A percentile compares a stretch with the other conserved stretches of the same genome.
Evolutionary conservation across 2,888 invertebrate species (phyloP).

Genomic region (Epistrophella euchroma): DNA sequence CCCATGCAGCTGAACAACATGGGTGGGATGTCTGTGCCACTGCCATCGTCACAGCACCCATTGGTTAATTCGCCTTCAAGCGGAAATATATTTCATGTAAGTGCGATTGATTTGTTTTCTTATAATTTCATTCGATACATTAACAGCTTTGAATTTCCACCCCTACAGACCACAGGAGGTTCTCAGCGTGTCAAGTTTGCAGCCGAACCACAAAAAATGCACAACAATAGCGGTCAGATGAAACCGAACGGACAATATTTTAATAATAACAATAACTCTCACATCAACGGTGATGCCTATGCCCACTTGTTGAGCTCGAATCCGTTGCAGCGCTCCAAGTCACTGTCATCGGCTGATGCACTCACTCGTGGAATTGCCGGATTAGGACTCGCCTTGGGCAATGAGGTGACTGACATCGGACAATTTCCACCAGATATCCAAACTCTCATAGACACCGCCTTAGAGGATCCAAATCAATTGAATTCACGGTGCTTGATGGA

Average conservation of each 20-base stretch:
- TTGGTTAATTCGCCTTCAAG: slow-evolving; percentile 87
- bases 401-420: slow-evolving; percentile 90
- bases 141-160: not conserved
- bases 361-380: slow-evolving; percentile 88
- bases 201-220: slow-evolving; percentile 82
- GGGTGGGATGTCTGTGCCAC: slow-evolving; percentile 77
- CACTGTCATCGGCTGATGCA: slow-evolving; percentile 91
- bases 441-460: slow-evolving; percentile 89
- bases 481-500: slow-evolving; percentile 92
- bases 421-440: slow-evolving; percentile 90
- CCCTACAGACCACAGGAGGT: slow-evolving; percentile 77
- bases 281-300: slow-evolving; percentile 79
- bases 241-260: slow-evolving; percentile 70
- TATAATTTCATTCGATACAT: not conserved
- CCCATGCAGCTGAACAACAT: slow-evolving; percentile 81
- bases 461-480: slow-evolving; percentile 93
- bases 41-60: slow-evolving; percentile 80
- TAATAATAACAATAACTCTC: slow-evolving; percentile 75
- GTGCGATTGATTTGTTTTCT: slow-evolving; percentile 33
- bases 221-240: slow-evolving; percentile 76
- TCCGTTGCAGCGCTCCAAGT: slow-evolving; percentile 91
- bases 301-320: slow-evolving; percentile 77
- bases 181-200: slow-evolving; percentile 83
- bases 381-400: slow-evolving; percentile 87
- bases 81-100: slow-evolving; percentile 88